Evolutionary conservation across 2,797 vertebrate genomes (phyloP).

Genomic region (Thunnus albacares): DNA sequence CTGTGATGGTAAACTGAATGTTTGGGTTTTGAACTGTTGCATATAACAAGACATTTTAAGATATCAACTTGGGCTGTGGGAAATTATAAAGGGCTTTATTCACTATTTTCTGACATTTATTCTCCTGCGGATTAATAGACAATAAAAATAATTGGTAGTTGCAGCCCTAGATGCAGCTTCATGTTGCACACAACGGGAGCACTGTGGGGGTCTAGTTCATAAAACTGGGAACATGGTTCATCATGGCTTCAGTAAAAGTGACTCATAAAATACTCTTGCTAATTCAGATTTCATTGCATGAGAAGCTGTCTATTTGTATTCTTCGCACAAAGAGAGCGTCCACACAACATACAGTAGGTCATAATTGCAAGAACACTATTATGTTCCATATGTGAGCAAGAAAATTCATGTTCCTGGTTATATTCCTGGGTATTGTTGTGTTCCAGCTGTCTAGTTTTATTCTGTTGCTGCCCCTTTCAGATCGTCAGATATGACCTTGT

Average conservation of each 20-base stretch:
- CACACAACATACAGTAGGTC: background rate
- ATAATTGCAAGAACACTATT: background rate
- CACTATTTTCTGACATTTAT: too few species aligned
- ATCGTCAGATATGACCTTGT: constrained; percentile 16
- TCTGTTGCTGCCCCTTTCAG: constrained; percentile 2
- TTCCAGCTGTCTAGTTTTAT: constrained; percentile 2
- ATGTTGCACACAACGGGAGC: background rate
- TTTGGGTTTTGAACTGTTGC: too few species aligned
- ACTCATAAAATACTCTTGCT: background rate
- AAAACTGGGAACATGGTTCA: background rate
- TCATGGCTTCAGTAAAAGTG: background rate
- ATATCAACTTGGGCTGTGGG: too few species aligned
- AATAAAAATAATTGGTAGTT: too few species aligned
- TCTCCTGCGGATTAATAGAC: too few species aligned
- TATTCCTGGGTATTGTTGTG: background rate
- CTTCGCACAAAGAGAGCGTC: background rate
- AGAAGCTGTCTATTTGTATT: background rate
- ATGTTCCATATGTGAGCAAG: background rate
- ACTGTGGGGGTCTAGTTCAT: background rate
- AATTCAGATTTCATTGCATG: background rate
- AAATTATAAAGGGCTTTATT: too few species aligned
- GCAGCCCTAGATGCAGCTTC: background rate
- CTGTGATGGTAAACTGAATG: too few species aligned
- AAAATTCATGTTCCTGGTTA: background rate
- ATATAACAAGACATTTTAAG: too few species aligned